Percentiles rank a stretch among this genome's conserved stretches.
phyloP scores from a whole-genome alignment of 2,888 invertebrate genomes.

The Magallana nippona region DNA sequence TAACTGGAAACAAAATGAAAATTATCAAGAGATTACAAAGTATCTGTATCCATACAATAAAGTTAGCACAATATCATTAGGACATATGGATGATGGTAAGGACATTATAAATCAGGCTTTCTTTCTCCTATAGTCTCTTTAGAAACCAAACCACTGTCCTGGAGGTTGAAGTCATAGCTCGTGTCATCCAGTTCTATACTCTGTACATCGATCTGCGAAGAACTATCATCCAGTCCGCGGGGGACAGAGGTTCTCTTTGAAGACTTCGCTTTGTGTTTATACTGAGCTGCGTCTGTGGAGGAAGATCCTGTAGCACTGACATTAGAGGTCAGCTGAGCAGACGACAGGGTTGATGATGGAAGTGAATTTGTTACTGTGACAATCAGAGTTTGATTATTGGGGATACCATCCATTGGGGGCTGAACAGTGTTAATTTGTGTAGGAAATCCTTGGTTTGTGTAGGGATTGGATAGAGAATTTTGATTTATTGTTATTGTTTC shows the following conservation, averaged over 20 bases:
- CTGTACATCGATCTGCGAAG: conserved; percentile 35
- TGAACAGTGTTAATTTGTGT: neutral
- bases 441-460: neutral
- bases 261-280: neutral
- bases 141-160: conserved; percentile 3
- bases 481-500: neutral
- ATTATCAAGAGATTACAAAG: no score
- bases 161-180: conserved; percentile 5
- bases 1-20: neutral
- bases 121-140: neutral
- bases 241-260: neutral
- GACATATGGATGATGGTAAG: neutral
- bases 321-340: neutral
- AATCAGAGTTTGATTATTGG: neutral
- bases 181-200: conserved; percentile 39
- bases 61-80: neutral
- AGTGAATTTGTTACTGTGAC: neutral
- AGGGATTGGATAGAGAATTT: neutral
- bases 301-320: neutral
- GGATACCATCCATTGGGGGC: neutral
- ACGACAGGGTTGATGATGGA: neutral
- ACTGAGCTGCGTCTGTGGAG: neutral
- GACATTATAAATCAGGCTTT: neutral
- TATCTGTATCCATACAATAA: no score
- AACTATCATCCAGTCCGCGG: neutral